Evolutionary conservation across 2,797 vertebrate genomes (phyloP), one percentile per base, ranked within the genome.

Genomic region (Amphiprion clarkii): DNA sequence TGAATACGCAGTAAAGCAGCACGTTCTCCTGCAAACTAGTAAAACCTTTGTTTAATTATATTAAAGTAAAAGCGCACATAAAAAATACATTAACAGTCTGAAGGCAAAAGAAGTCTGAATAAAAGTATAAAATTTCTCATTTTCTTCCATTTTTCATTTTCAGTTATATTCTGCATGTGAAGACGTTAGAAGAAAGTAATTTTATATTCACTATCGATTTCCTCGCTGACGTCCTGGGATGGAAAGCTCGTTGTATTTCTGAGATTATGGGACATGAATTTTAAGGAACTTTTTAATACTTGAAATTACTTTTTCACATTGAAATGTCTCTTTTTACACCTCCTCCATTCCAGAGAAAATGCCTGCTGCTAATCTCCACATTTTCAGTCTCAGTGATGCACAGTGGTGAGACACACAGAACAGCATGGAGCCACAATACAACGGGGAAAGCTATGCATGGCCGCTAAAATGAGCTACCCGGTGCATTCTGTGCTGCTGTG

Each of bases 241-340:
- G 14, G 5, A 51, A 73, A 68, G 31, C 9, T 60, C 25, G 54
- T 44, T 67, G 19, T 56, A 14, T 51, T 71, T 44, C 19, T 16
- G 5, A 54, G 25, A 64, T 65, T 39, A 64, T 6, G 8, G 8
- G 8, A 11, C 9, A 74, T 13, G 17, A n/a, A 33, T 42, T 59
- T 70, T 48, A 21, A 31, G 48, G 7, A 79, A 57, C 42, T 61
- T 74, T 53, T 62, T 19, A 6, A 68, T 52, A 68, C 49, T 65
- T 76, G 31, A 85, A 77, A 77, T 79, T 42, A 68, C 70, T 79
- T 74, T 57, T 33, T 36, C 29, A 25, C 31, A 44, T 62, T 12
- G 3, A 39, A 39, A 39, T 39, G 36, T 46, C 2, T 2, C 3
- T 1, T 49, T 49, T 49, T 49, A 19, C 48, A 8, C 48, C 48